Conservation (phyloP, 2,888 invertebrate species). For the Brachyptera risi region DNA sequence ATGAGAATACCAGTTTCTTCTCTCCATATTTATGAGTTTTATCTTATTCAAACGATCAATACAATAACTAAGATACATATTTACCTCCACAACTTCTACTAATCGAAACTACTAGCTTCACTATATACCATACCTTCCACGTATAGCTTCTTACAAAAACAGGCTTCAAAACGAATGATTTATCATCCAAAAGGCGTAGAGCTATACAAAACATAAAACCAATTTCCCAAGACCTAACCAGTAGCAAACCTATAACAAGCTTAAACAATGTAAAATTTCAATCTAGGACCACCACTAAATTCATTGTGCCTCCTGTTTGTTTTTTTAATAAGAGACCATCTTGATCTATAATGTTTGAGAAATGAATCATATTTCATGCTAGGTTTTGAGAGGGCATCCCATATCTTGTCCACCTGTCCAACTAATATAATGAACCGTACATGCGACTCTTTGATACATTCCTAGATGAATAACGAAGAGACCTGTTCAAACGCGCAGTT, state of each 20-base stretch:
- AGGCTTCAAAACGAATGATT: constrained; percentile 11
- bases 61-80: constrained; percentile 7
- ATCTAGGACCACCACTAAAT: constrained; percentile 25
- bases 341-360: constrained; percentile 16
- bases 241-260: constrained; percentile 26
- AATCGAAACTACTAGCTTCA: constrained; percentile 13
- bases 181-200: constrained; percentile 7
- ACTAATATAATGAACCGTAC: constrained; percentile 25
- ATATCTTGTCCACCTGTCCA: constrained; percentile 29
- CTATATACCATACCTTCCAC: constrained; percentile 12
- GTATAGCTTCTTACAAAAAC: constrained; percentile 14
- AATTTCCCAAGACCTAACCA: constrained; percentile 12
- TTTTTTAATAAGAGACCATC: constrained; percentile 7
- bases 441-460: background rate
- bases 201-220: constrained; percentile 10
- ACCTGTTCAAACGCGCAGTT: too few relatives aligned
- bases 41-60: background rate
- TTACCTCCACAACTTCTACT: too few relatives aligned
- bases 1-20: too few relatives aligned
- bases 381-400: constrained; percentile 24
- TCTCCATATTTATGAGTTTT: background rate
- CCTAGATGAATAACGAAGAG: too few relatives aligned
- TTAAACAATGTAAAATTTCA: constrained; percentile 28
- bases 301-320: background rate
- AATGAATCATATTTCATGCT: constrained; percentile 26